Conservation (phyloP, 1,140 invertebrate genomes). For the Ladona fulva region DNA sequence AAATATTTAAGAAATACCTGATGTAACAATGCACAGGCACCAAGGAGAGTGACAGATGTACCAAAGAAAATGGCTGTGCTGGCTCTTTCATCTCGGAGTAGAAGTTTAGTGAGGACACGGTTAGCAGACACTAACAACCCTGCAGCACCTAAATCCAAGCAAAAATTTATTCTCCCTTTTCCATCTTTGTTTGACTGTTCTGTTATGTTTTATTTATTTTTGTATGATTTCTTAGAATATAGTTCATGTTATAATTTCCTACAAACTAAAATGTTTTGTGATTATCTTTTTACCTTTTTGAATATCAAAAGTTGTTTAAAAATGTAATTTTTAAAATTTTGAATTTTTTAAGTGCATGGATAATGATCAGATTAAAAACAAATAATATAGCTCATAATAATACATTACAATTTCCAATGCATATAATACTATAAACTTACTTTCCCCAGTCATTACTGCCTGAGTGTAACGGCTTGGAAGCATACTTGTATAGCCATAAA, state of each 20-base stretch:
- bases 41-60: conserved; percentile 62
- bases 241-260: too few species aligned
- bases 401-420: too few species aligned
- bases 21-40: conserved; percentile 65
- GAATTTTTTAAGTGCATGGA: too few species aligned
- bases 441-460: conserved; percentile 90
- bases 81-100: conserved; percentile 58
- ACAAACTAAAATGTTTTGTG: too few species aligned
- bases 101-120: conserved; percentile 69
- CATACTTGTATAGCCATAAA: conserved; percentile 89
- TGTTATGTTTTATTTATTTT: too few species aligned
- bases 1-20: conserved; percentile 35
- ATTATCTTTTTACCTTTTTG: too few species aligned
- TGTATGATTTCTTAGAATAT: too few species aligned
- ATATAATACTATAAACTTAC: conserved; percentile 43
- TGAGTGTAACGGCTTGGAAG: conserved; percentile 80
- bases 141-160: conserved; percentile 55
- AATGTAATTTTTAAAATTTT: too few species aligned
- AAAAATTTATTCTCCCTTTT: neutral
- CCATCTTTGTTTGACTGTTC: neutral
- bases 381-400: too few species aligned
- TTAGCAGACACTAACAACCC: conserved; percentile 76
- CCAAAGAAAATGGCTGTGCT: conserved; percentile 82
- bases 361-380: too few species aligned
- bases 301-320: too few species aligned